Conservation (phyloP, 2,888 invertebrate genomes). For the Leistus spinibarbis region DNA sequence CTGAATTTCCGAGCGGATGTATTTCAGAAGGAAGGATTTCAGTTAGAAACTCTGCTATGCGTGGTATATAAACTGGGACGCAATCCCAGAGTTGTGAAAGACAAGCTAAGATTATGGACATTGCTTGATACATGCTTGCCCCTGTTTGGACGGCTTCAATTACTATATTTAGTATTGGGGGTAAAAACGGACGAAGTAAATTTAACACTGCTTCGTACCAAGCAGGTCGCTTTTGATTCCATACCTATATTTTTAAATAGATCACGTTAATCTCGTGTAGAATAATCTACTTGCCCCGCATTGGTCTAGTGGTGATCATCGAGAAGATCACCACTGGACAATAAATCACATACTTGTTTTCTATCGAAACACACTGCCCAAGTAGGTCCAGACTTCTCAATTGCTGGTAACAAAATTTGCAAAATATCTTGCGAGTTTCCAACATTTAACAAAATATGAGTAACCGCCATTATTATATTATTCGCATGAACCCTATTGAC, state of each 20-base stretch:
- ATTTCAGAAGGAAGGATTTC: constrained; percentile 73
- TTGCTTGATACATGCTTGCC: constrained; percentile 81
- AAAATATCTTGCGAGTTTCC: constrained; percentile 69
- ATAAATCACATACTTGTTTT: constrained; percentile 64
- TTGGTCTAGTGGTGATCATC: too few relatives aligned
- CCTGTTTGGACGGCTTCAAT: constrained; percentile 75
- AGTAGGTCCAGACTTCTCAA: constrained; percentile 63
- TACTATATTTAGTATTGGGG: constrained; percentile 70
- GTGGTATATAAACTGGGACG: constrained; percentile 53
- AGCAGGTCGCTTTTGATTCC: constrained; percentile 80
- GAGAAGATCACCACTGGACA: too few relatives aligned
- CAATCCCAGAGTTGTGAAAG: constrained; percentile 73
- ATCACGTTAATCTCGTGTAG: too few relatives aligned
- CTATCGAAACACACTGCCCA: constrained; percentile 80
- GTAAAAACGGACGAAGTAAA: constrained; percentile 66
- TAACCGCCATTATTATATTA: constrained; percentile 67
- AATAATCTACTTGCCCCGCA: too few relatives aligned
- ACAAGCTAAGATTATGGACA: constrained; percentile 74
- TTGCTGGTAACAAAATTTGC: constrained; percentile 66
- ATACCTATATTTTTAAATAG: constrained; percentile 59
- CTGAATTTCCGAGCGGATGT: constrained; percentile 72
- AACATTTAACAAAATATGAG: constrained; percentile 67
- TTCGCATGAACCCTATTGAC: constrained; percentile 54
- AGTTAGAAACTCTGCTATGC: constrained; percentile 64
- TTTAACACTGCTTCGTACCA: constrained; percentile 77